A percentile compares a stretch with the other conserved stretches of the same genome.
Evolutionary conservation across 2,888 invertebrate species (phyloP).

Genomic region (Chrysolina oricalcia): DNA sequence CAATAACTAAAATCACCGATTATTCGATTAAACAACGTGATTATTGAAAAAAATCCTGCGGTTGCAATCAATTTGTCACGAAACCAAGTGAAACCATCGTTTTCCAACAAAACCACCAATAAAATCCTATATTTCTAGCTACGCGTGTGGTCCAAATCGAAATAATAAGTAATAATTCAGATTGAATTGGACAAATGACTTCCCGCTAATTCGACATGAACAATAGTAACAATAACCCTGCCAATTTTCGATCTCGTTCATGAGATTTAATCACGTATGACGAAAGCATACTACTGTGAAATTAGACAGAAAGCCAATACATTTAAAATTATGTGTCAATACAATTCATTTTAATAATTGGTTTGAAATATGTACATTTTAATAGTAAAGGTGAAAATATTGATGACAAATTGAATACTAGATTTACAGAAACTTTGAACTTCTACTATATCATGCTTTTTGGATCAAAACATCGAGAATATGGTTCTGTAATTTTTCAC

Average conservation of each 20-base stretch:
- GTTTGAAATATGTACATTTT: too few species aligned
- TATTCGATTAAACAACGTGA: neutral
- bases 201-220: conserved; percentile 18
- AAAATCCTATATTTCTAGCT: neutral
- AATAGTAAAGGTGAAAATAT: too few species aligned
- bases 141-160: conserved; percentile 2
- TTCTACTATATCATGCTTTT: too few species aligned
- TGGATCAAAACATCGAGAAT: too few species aligned
- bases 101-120: neutral
- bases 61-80: neutral
- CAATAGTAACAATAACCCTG: conserved; percentile 26
- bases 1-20: neutral
- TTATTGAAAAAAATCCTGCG: neutral
- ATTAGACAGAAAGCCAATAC: neutral
- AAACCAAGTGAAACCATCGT: neutral
- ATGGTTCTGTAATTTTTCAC: too few species aligned
- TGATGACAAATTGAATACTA: too few species aligned
- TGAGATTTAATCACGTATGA: neutral
- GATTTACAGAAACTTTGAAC: too few species aligned
- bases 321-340: too few species aligned
- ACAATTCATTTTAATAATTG: too few species aligned
- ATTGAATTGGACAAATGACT: neutral
- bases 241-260: neutral
- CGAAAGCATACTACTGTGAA: neutral
- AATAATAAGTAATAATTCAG: neutral